Conservation (phyloP, 2,797 vertebrate genomes). For the Babyrousa celebensis region DNA sequence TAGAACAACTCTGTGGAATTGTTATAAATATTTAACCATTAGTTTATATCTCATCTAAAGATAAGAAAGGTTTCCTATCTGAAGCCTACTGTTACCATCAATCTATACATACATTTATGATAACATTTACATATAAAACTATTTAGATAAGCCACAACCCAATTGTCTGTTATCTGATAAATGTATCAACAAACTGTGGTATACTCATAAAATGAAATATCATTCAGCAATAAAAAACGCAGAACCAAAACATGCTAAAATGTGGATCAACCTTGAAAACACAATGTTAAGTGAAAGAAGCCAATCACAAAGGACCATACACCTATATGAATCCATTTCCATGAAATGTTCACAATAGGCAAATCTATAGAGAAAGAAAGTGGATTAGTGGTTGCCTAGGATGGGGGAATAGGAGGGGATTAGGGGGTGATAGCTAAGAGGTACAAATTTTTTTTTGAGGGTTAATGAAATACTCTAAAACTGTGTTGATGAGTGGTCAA, state of each 20-base stretch:
- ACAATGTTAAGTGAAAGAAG: background rate
- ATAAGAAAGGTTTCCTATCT: background rate
- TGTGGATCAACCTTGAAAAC: background rate
- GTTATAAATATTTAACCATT: slow-evolving; percentile 2
- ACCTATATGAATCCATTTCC: background rate
- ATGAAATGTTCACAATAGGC: background rate
- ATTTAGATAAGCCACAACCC: background rate
- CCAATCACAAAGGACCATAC: background rate
- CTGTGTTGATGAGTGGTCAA: background rate
- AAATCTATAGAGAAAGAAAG: background rate
- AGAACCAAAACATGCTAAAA: background rate
- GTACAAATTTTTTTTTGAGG: background rate
- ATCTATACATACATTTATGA: background rate
- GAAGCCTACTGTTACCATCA: background rate
- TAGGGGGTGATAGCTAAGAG: background rate
- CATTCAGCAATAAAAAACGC: slow-evolving; percentile 47
- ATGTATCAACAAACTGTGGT: background rate
- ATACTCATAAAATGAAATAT: background rate
- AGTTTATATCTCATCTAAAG: background rate
- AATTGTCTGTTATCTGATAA: slow-evolving; percentile 6
- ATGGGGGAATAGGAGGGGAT: background rate
- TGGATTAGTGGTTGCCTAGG: background rate
- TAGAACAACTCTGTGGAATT: background rate
- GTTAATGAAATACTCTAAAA: slow-evolving; percentile 35
- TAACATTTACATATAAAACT: slow-evolving; percentile 3